Percentiles rank a stretch among this genome's conserved stretches.
These are phyloP conservation scores for Antheraea assamensis DNA, from an alignment of 2,888 invertebrate genomes.

Conservation along the genomic window DNA sequence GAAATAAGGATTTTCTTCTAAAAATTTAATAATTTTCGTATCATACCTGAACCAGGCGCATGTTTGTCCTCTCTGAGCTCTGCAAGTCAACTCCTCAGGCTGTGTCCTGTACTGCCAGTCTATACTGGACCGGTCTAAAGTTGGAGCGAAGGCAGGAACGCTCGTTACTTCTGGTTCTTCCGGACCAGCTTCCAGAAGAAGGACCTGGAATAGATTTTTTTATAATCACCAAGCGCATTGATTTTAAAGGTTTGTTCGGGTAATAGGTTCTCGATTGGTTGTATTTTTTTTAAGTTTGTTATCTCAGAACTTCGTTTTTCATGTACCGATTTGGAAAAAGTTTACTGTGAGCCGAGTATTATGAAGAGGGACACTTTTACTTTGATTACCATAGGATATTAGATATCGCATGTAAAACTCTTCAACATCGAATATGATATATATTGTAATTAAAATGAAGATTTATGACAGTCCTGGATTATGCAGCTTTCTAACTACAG, in stretches of 20 bases:
- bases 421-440: too few species aligned
- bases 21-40: background rate
- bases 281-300: too few species aligned
- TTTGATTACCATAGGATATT: too few species aligned
- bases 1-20: background rate
- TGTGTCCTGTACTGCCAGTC: conserved; percentile 88
- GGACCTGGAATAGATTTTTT: conserved; percentile 65
- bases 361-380: too few species aligned
- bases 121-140: conserved; percentile 82
- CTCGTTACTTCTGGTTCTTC: conserved; percentile 86
- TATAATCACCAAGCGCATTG: background rate
- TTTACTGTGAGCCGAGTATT: too few species aligned
- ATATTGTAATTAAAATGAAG: too few species aligned
- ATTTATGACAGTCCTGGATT: too few species aligned
- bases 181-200: conserved; percentile 85
- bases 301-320: too few species aligned
- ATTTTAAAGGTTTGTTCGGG: background rate
- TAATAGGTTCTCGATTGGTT: background rate
- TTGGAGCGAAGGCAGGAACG: conserved; percentile 85
- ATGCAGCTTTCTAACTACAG: too few species aligned
- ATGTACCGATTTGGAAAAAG: too few species aligned
- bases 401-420: too few species aligned
- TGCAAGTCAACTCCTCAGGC: conserved; percentile 83
- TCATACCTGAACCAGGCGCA: conserved; percentile 81
- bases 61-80: conserved; percentile 79